Conservation (phyloP, 2,888 invertebrate species). For the Drosophila merina region DNA sequence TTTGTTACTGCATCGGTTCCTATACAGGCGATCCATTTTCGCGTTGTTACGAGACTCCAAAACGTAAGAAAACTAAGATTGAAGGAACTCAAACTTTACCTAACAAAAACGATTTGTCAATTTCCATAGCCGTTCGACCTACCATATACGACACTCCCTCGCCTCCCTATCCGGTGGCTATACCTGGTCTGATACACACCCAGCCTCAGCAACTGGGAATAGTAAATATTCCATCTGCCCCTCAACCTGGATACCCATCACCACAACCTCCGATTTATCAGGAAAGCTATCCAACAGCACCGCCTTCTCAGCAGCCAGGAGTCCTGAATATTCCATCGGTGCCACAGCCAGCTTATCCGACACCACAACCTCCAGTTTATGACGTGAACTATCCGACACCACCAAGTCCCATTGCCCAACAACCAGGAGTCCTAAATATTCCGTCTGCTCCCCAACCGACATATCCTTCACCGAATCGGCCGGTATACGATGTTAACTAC, state of each 20-base stretch:
- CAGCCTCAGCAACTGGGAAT: constrained; percentile 45
- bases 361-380: constrained; percentile 60
- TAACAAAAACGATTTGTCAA: constrained; percentile 28
- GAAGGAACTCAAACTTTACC: neutral
- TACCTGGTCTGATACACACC: constrained; percentile 86
- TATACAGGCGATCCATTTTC: constrained; percentile 88
- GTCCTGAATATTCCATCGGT: constrained; percentile 32
- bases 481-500: constrained; percentile 32
- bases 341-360: constrained; percentile 57
- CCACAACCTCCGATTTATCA: constrained; percentile 31
- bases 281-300: constrained; percentile 19
- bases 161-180: constrained; percentile 85
- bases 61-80: constrained; percentile 66
- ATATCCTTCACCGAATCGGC: constrained; percentile 25
- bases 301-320: constrained; percentile 15
- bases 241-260: constrained; percentile 34
- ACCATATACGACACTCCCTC: constrained; percentile 89
- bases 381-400: constrained; percentile 53
- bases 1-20: constrained; percentile 86
- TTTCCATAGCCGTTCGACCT: constrained; percentile 75
- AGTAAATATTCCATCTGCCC: constrained; percentile 18
- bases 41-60: constrained; percentile 84
- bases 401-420: constrained; percentile 4
- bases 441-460: constrained; percentile 33
- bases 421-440: constrained; percentile 43